Evolutionary conservation across 2,888 invertebrate species (phyloP), one percentile per base, ranked within the genome.

Genomic region (Dicranocentrus wangi): DNA sequence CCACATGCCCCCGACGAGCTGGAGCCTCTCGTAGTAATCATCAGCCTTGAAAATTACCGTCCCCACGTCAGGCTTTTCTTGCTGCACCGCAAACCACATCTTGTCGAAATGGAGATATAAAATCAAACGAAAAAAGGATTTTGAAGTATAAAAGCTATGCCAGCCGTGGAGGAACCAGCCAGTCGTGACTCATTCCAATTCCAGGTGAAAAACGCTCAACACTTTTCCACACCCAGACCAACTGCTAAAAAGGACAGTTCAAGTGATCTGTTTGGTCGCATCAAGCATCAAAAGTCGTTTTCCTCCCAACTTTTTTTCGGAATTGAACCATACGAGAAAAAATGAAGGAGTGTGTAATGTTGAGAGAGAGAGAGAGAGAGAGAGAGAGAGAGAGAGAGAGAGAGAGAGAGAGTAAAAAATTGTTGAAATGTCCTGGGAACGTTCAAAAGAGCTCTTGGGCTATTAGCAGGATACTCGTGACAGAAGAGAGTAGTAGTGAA

Each of bases 21-120:
- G 69, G 0, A 77, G 53, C 15, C 69, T n/a, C 25, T 77, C 77
- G 58, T 70, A 77, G 70, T 77, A 77, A 47, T 77, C 70, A 70
- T 77, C 77, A 5, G 77, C 77, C 27, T 77, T 77, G 42, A 77
- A 77, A 27, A 77, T 63, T 32, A 77, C 77, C 15, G 77, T 77
- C 15, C 77, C 77, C 1, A 77, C 63, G n/a, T 77, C 77, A 2
- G 77, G 77, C 77, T 70, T 69, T n/a, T 77, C 70, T 32, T 77
- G 23, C 53, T 77, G 69, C 10, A 70, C 53, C 5, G 77, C 55
- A 42, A 77, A 77, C 77, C 77, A 77, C 69, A 69, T 69, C n/a
- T n/a, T n/a, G n/a, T n/a, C n/a, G n/a, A n/a, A n/a, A n/a, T n/a
- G n/a, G n/a, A n/a, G n/a, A n/a, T n/a, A n/a, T n/a, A n/a, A n/a